A percentile compares a stretch with the other conserved stretches of the same genome.
Conservation (phyloP, 2,797 vertebrate genomes). For the Antennarius maculatus region DNA sequence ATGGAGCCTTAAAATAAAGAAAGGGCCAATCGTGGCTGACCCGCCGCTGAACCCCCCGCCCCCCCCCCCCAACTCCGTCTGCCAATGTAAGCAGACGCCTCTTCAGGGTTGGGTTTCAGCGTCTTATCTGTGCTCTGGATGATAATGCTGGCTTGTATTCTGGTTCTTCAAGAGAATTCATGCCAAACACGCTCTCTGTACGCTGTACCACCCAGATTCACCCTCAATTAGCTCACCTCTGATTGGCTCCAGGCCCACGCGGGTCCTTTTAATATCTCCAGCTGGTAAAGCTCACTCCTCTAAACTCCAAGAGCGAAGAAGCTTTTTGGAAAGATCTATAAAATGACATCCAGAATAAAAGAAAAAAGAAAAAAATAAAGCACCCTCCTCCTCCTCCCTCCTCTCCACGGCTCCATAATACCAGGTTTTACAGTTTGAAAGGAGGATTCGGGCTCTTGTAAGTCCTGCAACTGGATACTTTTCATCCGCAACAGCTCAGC, state of each 20-base stretch:
- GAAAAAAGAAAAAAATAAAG: not conserved
- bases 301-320: conserved; percentile 48
- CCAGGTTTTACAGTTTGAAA: conserved; percentile 54
- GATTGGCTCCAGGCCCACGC: conserved; percentile 60
- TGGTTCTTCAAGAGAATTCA: conserved; percentile 62
- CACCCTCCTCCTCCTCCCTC: conserved; percentile 14
- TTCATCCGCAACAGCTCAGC: conserved; percentile 37
- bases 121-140: conserved; percentile 67
- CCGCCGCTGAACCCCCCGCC: conserved; percentile 67
- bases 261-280: conserved; percentile 65
- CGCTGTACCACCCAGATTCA: conserved; percentile 56
- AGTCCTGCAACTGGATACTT: conserved; percentile 55
- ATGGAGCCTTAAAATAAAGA: too few species aligned
- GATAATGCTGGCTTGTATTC: conserved; percentile 63
- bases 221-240: conserved; percentile 50
- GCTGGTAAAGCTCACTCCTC: conserved; percentile 74
- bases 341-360: conserved; percentile 65
- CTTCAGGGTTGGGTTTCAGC: conserved; percentile 55
- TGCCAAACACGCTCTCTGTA: conserved; percentile 63
- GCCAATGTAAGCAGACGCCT: conserved; percentile 78
- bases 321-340: conserved; percentile 67
- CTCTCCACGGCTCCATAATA: conserved; percentile 37
- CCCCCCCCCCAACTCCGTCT: conserved; percentile 53
- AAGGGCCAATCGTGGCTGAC: conserved; percentile 50
- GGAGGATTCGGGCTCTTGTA: conserved; percentile 44